Base-by-base conservation (phyloP, 2,797 vertebrate genomes). In the Acipenser transmontanus region DNA sequence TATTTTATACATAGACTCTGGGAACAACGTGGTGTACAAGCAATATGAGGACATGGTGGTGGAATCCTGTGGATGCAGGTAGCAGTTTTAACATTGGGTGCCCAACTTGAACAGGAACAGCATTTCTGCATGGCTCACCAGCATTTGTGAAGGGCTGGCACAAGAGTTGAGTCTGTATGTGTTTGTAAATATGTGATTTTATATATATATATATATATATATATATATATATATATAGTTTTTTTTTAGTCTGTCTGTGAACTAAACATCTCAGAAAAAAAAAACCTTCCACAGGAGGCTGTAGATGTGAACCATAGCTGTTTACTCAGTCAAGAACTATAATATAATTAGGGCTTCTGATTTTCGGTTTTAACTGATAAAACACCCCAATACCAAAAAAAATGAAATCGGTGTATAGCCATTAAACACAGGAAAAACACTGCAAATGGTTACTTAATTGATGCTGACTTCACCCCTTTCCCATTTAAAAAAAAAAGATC, bases 21-120 rank as follows among this genome's bases (percentile, higher is more conserved):
- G 90, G 59, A 93, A 94, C 81, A 94, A 94, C 10, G 93, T 94
- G 65, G 93, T 93, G 72, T 94, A 94, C 84, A 94, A 94, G 70
- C 93, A 94, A 70, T 94, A 94, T 0, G 93, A 94, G 84, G 93
- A 93, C 84, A 94, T 94, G 92, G 93, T 93, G 4, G 93, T 94
- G 80, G 92, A 94, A 79, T 83, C 83, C 0, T 94, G 93, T 34
- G 93, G 93, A 66, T 94, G 93, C 84, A 94, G 92, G 92, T 94
- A 94, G 90, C 92, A 74, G 1, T 51, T 62, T 48, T 51, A 68
- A 68, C 50, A 49, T 13, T 13, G 48, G n/a, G 52, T 54, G 8
- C 63, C 47, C 8, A 14, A 67, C 60, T 67, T 61, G 60, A 67
- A 67, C 66, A 50, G 17, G 47, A 67, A 14, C 13, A 49, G 20